phyloP scores from a whole-genome alignment of 1,140 invertebrate species.

The Bombus waltoni region DNA sequence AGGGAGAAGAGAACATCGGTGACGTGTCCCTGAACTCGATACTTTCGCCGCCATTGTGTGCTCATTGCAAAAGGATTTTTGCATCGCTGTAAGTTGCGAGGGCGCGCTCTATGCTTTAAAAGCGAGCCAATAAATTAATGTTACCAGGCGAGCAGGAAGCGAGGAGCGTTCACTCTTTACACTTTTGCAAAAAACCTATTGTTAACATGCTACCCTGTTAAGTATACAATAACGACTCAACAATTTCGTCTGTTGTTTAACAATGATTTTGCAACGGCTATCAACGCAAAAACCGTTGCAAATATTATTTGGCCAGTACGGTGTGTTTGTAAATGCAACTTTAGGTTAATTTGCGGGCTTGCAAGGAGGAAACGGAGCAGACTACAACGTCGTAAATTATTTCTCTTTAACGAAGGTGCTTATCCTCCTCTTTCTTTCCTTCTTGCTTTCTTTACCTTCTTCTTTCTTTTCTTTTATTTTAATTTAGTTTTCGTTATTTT shows the following conservation, averaged over 20 bases:
- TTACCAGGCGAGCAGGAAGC: conserved; percentile 58
- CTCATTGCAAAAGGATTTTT: conserved; percentile 50
- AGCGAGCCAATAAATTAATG: conserved; percentile 64
- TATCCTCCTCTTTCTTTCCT: not conserved
- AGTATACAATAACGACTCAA: conserved; percentile 63
- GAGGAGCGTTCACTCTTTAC: not conserved
- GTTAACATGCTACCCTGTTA: conserved; percentile 62
- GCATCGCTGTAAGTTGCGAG: conserved; percentile 40
- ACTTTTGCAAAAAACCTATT: conserved; percentile 68
- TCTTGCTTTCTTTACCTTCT: not conserved
- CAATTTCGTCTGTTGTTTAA: conserved; percentile 50
- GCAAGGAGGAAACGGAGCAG: not conserved
- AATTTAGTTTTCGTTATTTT: not conserved
- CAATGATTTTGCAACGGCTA: conserved; percentile 24
- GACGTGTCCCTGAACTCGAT: conserved; percentile 61
- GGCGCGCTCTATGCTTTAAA: conserved; percentile 9
- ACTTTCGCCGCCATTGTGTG: conserved; percentile 62
- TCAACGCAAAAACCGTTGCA: not conserved
- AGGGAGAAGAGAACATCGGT: not conserved
- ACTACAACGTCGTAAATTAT: not conserved
- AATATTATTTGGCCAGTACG: not conserved
- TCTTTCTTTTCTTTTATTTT: not conserved
- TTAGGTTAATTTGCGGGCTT: not conserved
- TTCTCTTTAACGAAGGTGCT: not conserved
- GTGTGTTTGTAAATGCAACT: not conserved